Evolutionary conservation across 2,113 vertebrate species (phyloP).

Genomic region (Rhombomys opimus): DNA sequence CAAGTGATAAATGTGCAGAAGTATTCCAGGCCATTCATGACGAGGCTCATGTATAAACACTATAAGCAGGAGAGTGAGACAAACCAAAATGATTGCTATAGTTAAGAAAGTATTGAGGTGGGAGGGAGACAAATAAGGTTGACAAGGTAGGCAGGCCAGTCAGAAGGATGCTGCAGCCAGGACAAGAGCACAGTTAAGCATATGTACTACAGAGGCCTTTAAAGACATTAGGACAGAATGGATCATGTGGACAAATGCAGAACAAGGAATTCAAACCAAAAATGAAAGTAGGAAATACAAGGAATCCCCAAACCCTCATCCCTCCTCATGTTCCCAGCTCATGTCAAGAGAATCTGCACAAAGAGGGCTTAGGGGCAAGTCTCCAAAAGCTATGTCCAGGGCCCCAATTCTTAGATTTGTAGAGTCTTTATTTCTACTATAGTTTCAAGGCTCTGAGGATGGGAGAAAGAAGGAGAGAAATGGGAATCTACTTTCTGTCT

Average conservation of each 20-base stretch:
- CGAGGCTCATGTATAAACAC: not conserved
- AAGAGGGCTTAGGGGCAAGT: rapidly evolving
- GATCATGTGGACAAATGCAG: not conserved
- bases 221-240: not conserved
- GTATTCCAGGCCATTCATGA: not conserved
- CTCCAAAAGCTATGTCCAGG: not conserved
- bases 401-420: not conserved
- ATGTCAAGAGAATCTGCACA: not conserved
- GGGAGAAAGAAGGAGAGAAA: not conserved
- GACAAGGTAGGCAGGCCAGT: not conserved
- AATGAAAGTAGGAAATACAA: not conserved
- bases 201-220: not conserved
- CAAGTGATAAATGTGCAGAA: not conserved
- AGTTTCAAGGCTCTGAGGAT: not conserved
- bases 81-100: not conserved
- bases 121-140: not conserved
- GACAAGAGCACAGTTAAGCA: not conserved
- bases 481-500: not conserved
- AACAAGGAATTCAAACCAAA: not conserved
- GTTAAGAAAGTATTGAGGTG: not conserved
- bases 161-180: not conserved
- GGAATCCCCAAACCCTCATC: not conserved
- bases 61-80: not conserved
- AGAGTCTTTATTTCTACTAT: not conserved
- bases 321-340: not conserved